Evolutionary conservation across 2,113 vertebrate genomes (phyloP), one percentile per base, ranked within the genome.

Genomic region (Macaca nemestrina): DNA sequence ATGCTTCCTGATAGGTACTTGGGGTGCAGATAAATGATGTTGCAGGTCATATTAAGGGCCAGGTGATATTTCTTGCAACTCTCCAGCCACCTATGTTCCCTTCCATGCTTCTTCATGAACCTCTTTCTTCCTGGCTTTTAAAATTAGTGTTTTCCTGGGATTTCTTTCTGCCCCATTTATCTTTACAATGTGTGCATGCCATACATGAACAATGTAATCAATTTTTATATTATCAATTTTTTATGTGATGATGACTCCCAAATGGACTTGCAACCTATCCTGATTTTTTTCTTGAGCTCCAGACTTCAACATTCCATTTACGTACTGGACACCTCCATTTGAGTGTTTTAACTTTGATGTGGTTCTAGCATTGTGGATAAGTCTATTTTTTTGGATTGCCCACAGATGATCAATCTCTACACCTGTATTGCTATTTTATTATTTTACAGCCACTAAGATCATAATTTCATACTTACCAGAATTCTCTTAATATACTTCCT

Each of bases 51-150:
- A 90, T 90, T 96, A 95, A 95, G 90, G 85, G 38, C 57, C 35
- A 8, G 84, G 40, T 64, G 61, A 70, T 96, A 82, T 95, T 95
- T 98, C 92, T 90, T 52, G 40, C 40, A 95, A 90, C 43, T 97
- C 97, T 98, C 96, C 35, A 91, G 95, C 64, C 76, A 73, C 88
- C 87, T 43, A 82, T 96, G 70, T 96, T 97, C 92, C 72, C 55
- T 96, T 87, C 70, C 84, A 84, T 78, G 88, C 20, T 90, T 82
- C 48, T 78, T 91, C 89, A 72, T 55, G 83, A 86, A 52, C 84
- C 48, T 76, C 75, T 94, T 84, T 50, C 17, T 92, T 75, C 80
- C 75, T 84, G 0, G 1, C 23, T 72, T 32, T 83, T 75, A 95
- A 90, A 80, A 90, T 96, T 90, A 97, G 22, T 68, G 40, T n/a